Evolutionary conservation across 1,140 invertebrate species (phyloP).

Genomic region (Zaprionus tsacasi): DNA sequence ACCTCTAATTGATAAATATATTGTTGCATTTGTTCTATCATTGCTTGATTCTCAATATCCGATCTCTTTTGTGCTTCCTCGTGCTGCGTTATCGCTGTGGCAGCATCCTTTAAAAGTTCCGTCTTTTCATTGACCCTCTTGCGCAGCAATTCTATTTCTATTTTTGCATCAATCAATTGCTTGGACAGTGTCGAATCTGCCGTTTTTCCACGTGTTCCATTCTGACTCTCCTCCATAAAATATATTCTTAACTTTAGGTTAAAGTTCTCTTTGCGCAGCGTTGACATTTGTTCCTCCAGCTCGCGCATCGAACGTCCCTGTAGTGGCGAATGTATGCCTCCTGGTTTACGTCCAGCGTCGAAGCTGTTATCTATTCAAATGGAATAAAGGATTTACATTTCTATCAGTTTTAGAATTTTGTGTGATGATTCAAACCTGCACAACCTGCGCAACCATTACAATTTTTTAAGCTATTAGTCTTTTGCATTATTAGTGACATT

Average conservation of each 20-base stretch:
- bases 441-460: slow-evolving; percentile 10
- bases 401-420: not conserved
- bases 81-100: slow-evolving; percentile 90
- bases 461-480: not conserved
- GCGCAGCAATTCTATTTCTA: slow-evolving; percentile 91
- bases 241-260: slow-evolving; percentile 95
- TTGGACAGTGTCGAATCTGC: slow-evolving; percentile 83
- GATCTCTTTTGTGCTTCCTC: slow-evolving; percentile 86
- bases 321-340: slow-evolving; percentile 84
- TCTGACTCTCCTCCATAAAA: slow-evolving; percentile 91
- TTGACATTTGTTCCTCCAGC: slow-evolving; percentile 93
- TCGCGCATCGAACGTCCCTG: slow-evolving; percentile 92
- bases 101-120: slow-evolving; percentile 92
- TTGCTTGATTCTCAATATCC: slow-evolving; percentile 58
- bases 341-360: slow-evolving; percentile 52
- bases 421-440: not conserved
- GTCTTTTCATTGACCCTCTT: slow-evolving; percentile 93
- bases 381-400: not conserved
- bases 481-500: slow-evolving; percentile 2
- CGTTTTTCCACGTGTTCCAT: slow-evolving; percentile 43
- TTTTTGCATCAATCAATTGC: slow-evolving; percentile 91
- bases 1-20: slow-evolving; percentile 68
- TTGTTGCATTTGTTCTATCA: slow-evolving; percentile 76
- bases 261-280: slow-evolving; percentile 95
- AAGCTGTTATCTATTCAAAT: slow-evolving; percentile 61